Percentiles rank a stretch among this genome's conserved stretches.
These are phyloP conservation scores for Amiota minor DNA, from an alignment of 2,888 invertebrate species.

Conservation along the genomic window DNA sequence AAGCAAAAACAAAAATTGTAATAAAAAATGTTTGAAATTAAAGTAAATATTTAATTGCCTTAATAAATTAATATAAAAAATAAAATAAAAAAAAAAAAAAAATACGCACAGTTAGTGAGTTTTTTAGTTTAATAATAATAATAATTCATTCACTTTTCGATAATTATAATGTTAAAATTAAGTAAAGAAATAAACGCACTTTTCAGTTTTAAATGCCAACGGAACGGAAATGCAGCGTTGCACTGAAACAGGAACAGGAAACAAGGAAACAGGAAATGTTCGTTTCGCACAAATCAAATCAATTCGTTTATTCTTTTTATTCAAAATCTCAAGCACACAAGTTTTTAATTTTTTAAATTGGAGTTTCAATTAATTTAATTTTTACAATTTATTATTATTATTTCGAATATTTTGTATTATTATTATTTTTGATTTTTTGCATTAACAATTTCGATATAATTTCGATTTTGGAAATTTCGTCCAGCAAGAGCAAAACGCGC, in stretches of 20 bases:
- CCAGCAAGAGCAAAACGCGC: constrained; percentile 4
- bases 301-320: too few relatives aligned
- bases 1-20: too few relatives aligned
- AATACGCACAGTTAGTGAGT: too few relatives aligned
- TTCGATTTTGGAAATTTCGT: not conserved
- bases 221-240: constrained; percentile 10
- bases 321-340: not conserved
- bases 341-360: not conserved
- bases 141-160: too few relatives aligned
- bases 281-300: too few relatives aligned
- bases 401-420: not conserved
- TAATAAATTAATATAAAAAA: not conserved
- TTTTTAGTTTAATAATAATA: too few relatives aligned
- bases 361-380: not conserved
- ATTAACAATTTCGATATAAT: not conserved
- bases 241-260: constrained; percentile 4
- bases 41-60: too few relatives aligned
- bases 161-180: not conserved
- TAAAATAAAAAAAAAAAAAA: not conserved
- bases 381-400: constrained; percentile 1
- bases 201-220: constrained; percentile 1
- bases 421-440: not conserved
- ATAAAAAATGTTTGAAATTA: too few relatives aligned
- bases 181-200: constrained; percentile 3
- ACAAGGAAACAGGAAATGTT: not conserved